A percentile compares a stretch with the other conserved stretches of the same genome.
Conservation (phyloP, 2,888 invertebrate genomes). For the Dermolepida albohirtum region DNA sequence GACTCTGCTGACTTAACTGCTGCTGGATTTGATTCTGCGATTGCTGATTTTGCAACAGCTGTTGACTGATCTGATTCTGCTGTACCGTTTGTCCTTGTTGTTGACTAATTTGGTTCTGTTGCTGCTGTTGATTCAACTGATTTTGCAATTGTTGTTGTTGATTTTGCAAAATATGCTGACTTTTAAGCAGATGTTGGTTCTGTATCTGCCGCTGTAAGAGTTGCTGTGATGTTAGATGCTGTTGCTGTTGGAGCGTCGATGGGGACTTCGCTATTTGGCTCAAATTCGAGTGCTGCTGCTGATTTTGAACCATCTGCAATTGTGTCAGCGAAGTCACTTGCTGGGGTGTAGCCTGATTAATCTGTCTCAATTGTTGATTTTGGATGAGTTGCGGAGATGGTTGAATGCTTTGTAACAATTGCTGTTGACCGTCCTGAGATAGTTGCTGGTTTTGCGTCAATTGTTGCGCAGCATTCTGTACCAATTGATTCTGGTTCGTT, state of each 20-base stretch:
- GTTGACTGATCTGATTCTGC: constrained; percentile 46
- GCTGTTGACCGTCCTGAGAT: constrained; percentile 57
- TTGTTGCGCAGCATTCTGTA: constrained; percentile 61
- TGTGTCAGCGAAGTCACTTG: constrained; percentile 45
- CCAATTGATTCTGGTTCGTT: constrained; percentile 57
- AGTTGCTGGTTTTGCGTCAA: constrained; percentile 55
- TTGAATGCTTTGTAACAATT: constrained; percentile 58
- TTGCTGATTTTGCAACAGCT: constrained; percentile 45
- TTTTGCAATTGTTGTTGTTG: constrained; percentile 63
- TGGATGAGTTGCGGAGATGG: constrained; percentile 45
- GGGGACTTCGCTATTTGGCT: constrained; percentile 33
- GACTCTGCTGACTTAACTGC: constrained; percentile 37
- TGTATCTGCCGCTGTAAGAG: constrained; percentile 32
- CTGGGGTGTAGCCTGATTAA: constrained; percentile 47
- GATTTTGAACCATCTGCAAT: constrained; percentile 47
- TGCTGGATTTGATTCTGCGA: constrained; percentile 35
- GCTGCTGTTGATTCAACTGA: constrained; percentile 52
- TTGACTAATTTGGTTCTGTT: constrained; percentile 48
- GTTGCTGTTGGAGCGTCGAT: constrained; percentile 37
- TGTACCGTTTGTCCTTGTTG: constrained; percentile 51
- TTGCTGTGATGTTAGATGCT: constrained; percentile 43
- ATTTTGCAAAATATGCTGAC: constrained; percentile 61
- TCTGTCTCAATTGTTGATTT: constrained; percentile 50
- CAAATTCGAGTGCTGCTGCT: constrained; percentile 41
- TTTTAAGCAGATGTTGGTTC: constrained; percentile 37